These are phyloP conservation scores for Monochamus alternatus DNA, from an alignment of 2,888 invertebrate species.

Conservation along the genomic window DNA sequence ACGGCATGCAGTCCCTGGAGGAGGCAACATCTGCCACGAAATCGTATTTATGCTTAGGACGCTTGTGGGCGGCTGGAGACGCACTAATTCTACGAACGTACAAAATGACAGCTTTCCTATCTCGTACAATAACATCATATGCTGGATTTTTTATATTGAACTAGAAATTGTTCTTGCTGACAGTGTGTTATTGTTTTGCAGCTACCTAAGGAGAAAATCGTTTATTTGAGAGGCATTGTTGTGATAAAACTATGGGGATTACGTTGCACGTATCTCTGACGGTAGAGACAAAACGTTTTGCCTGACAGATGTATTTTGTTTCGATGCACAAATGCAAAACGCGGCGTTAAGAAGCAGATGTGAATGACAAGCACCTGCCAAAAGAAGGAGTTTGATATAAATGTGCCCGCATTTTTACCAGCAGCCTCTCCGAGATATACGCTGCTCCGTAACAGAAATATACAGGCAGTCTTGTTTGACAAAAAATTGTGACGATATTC, in stretches of 20 bases:
- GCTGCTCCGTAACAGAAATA: too few species aligned
- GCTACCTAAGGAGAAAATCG: neutral
- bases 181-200: neutral
- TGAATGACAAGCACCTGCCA: constrained; percentile 15
- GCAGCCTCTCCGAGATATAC: neutral
- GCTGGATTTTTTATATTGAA: too few species aligned
- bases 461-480: too few species aligned
- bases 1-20: constrained; percentile 15
- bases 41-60: constrained; percentile 13
- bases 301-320: neutral
- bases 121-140: too few species aligned
- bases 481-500: too few species aligned
- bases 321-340: neutral
- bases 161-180: too few species aligned
- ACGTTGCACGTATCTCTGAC: neutral
- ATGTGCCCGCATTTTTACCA: constrained; percentile 15
- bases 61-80: neutral
- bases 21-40: constrained; percentile 10
- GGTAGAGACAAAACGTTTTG: neutral
- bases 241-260: neutral
- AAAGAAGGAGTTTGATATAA: constrained; percentile 11
- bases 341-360: constrained; percentile 9
- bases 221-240: neutral
- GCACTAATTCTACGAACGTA: neutral
- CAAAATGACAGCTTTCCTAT: too few species aligned